Evolutionary conservation across 2,797 vertebrate species (phyloP).

Genomic region (Anguilla anguilla): DNA sequence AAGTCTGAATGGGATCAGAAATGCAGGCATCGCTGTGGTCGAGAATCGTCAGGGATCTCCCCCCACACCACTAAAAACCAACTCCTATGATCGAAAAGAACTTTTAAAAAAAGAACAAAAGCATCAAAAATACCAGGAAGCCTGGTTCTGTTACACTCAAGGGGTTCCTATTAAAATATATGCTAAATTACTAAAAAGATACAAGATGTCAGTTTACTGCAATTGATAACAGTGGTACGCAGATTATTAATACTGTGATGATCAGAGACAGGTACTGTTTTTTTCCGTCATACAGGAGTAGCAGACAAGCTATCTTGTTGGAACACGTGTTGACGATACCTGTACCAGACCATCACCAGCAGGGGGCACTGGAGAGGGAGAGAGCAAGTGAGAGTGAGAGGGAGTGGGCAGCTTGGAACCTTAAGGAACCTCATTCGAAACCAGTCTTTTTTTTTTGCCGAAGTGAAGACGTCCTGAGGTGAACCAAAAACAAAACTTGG

Average conservation of each 20-base stretch:
- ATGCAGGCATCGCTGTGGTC: conserved; percentile 49
- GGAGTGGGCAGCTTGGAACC: not conserved
- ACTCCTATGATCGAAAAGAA: conserved; percentile 57
- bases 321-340: conserved; percentile 54
- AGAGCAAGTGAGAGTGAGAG: not conserved
- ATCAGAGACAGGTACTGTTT: conserved; percentile 47
- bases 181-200: conserved; percentile 74
- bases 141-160: conserved; percentile 70
- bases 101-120: conserved; percentile 28
- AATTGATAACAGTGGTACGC: conserved; percentile 73
- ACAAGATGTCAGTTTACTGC: conserved; percentile 76
- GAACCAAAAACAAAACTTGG: not conserved
- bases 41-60: conserved; percentile 37
- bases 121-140: conserved; percentile 69
- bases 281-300: conserved; percentile 46
- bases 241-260: conserved; percentile 71
- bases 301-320: conserved; percentile 12
- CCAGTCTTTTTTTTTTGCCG: not conserved
- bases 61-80: conserved; percentile 28
- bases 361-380: conserved; percentile 37
- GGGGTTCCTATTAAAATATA: conserved; percentile 66
- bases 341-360: conserved; percentile 71
- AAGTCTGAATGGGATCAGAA: conserved; percentile 56
- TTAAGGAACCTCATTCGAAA: not conserved
- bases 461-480: conserved; percentile 10